These are phyloP conservation scores for Amazona finschi DNA, from an alignment of 2,797 vertebrate species.

Conservation along the genomic window DNA sequence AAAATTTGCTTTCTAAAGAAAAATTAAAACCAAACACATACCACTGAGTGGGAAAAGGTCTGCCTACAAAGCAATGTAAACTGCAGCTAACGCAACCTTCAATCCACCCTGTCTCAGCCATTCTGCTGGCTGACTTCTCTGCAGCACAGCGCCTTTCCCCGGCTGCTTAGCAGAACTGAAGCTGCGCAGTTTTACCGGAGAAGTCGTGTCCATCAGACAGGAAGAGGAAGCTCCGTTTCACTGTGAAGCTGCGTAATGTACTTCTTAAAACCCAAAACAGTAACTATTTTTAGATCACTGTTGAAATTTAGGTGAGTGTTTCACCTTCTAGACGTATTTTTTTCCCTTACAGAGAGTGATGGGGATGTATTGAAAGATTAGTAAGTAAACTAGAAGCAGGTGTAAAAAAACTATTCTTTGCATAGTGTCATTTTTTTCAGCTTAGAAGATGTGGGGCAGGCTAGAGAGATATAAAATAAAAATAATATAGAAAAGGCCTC, in stretches of 20 bases:
- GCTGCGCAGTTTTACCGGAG: not conserved
- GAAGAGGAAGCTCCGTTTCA: not conserved
- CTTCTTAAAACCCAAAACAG: not conserved
- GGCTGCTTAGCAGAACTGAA: not conserved
- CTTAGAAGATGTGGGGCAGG: not conserved
- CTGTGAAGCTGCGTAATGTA: not conserved
- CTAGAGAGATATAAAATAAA: not conserved
- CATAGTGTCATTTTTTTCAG: not conserved
- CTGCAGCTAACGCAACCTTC: not conserved
- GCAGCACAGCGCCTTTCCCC: not conserved
- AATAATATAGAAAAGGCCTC: not conserved
- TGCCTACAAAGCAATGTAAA: not conserved
- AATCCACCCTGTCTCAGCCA: not conserved
- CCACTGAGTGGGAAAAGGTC: not conserved
- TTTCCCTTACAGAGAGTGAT: not conserved
- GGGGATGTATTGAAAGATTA: not conserved
- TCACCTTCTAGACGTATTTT: not conserved
- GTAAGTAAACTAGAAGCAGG: not conserved
- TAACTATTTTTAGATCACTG: not conserved
- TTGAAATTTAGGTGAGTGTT: not conserved
- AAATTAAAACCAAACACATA: not conserved
- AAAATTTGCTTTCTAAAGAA: not conserved
- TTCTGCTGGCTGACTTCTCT: not conserved
- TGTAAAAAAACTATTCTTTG: not conserved
- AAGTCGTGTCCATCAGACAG: rapidly evolving